A percentile compares a stretch with the other conserved stretches of the same genome.
phyloP scores from a whole-genome alignment of 2,888 invertebrate species.

The Caenorhabditis sp. region DNA sequence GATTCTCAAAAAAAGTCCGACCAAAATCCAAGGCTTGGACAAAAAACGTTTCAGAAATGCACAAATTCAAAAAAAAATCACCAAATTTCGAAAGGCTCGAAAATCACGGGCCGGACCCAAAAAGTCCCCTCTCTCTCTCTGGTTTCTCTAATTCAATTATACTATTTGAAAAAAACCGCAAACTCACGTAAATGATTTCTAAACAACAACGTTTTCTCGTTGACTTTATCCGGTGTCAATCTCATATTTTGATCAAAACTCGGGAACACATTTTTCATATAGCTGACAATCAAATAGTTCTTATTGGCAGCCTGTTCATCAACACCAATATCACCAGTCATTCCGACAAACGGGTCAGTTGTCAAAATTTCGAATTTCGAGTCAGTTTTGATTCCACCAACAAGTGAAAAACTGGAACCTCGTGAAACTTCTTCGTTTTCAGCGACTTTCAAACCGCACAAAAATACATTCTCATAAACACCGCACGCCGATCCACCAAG shows the following conservation, averaged over 20 bases:
- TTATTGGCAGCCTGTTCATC: slow-evolving; percentile 22
- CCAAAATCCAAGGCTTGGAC: too few relatives aligned
- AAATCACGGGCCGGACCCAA: too few relatives aligned
- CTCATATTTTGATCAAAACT: slow-evolving; percentile 20
- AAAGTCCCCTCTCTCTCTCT: too few relatives aligned
- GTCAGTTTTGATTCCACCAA: slow-evolving; percentile 9
- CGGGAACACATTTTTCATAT: slow-evolving; percentile 24
- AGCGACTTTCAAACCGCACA: slow-evolving; percentile 15
- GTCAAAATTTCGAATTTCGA: slow-evolving; percentile 25
- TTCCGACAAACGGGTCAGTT: slow-evolving; percentile 35
- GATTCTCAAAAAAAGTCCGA: too few relatives aligned
- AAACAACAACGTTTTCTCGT: slow-evolving; percentile 16
- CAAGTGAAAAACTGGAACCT: slow-evolving; percentile 20
- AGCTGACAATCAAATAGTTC: slow-evolving; percentile 26
- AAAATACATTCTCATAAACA: slow-evolving; percentile 15
- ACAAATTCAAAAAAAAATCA: too few relatives aligned
- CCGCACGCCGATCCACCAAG: slow-evolving; percentile 17
- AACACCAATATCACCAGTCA: slow-evolving; percentile 32
- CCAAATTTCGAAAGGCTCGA: too few relatives aligned
- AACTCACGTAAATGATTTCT: slow-evolving; percentile 33
- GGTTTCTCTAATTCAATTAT: too few relatives aligned
- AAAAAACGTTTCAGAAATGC: too few relatives aligned
- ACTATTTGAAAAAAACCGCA: too few relatives aligned
- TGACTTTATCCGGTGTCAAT: slow-evolving; percentile 5
- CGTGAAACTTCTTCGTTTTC: background rate